These are phyloP conservation scores for Dicyrtoma fusca DNA, from an alignment of 2,888 invertebrate genomes.

Conservation along the genomic window DNA sequence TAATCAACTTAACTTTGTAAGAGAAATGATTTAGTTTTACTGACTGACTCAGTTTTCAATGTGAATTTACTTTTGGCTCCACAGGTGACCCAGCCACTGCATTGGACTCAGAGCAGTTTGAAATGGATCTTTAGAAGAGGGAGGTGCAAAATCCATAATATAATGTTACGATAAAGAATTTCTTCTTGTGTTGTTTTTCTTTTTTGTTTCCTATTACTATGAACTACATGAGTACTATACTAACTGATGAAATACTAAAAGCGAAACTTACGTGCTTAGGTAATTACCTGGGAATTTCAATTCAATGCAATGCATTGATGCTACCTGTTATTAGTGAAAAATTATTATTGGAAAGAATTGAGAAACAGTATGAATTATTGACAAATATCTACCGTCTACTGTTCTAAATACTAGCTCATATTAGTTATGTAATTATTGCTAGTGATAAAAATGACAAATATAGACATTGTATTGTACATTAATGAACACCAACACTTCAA, in stretches of 20 bases:
- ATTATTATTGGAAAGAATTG: not conserved
- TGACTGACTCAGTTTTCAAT: not conserved
- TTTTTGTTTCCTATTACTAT: constrained; percentile 14
- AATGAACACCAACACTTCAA: not conserved
- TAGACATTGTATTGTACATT: no score
- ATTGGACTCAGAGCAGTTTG: constrained; percentile 51
- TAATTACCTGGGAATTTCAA: no score
- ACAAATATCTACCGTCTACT: no score
- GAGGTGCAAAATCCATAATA: no score
- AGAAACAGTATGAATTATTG: not conserved
- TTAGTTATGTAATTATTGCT: no score
- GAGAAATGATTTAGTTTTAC: no score
- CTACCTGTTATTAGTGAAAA: no score
- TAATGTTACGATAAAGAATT: not conserved
- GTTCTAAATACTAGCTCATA: no score
- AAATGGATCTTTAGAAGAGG: constrained; percentile 53
- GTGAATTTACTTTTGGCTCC: constrained; percentile 17
- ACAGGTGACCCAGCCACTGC: constrained; percentile 34
- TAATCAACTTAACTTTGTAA: no score
- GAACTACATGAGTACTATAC: not conserved
- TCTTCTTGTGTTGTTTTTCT: constrained; percentile 14
- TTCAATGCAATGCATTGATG: no score
- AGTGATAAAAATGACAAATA: no score
- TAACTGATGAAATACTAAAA: not conserved
- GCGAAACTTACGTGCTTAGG: no score